Evolutionary conservation across 1,140 invertebrate genomes (phyloP).

Genomic region (Phortica variegata): DNA sequence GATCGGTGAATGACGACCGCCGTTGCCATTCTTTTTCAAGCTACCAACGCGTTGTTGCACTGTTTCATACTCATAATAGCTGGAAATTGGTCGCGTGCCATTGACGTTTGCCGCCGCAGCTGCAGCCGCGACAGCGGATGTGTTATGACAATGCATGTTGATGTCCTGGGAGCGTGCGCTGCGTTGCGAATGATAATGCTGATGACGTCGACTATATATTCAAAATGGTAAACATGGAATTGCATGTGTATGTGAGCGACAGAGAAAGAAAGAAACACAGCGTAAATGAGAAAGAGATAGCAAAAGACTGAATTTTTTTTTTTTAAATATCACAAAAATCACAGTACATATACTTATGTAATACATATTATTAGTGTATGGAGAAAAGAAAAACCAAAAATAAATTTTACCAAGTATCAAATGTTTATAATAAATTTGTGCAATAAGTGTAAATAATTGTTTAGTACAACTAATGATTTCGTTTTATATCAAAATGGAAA

Average conservation of each 20-base stretch:
- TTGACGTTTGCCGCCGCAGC: slow-evolving; percentile 13
- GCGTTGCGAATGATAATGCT: slow-evolving; percentile 76
- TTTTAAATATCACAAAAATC: no score
- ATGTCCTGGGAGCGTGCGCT: slow-evolving; percentile 66
- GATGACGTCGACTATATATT: slow-evolving; percentile 64
- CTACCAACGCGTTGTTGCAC: slow-evolving; percentile 62
- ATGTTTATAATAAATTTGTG: no score
- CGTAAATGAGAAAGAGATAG: not conserved
- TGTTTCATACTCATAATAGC: slow-evolving; percentile 82
- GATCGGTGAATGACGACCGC: slow-evolving; percentile 24
- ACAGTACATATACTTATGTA: no score
- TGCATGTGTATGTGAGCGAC: not conserved
- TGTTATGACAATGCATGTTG: slow-evolving; percentile 32
- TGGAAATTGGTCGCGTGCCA: slow-evolving; percentile 67
- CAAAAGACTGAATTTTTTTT: no score
- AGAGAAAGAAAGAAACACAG: not conserved
- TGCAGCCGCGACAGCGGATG: slow-evolving; percentile 4
- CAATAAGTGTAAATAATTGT: no score
- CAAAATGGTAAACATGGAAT: slow-evolving; percentile 15
- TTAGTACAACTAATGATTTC: not conserved
- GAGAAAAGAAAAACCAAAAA: no score
- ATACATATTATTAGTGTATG: no score
- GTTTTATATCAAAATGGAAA: not conserved
- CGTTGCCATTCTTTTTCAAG: slow-evolving; percentile 52
- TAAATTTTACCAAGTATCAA: no score